These are phyloP conservation scores for Taurulus bubalis DNA, from an alignment of 2,113 vertebrate genomes.

Conservation along the genomic window DNA sequence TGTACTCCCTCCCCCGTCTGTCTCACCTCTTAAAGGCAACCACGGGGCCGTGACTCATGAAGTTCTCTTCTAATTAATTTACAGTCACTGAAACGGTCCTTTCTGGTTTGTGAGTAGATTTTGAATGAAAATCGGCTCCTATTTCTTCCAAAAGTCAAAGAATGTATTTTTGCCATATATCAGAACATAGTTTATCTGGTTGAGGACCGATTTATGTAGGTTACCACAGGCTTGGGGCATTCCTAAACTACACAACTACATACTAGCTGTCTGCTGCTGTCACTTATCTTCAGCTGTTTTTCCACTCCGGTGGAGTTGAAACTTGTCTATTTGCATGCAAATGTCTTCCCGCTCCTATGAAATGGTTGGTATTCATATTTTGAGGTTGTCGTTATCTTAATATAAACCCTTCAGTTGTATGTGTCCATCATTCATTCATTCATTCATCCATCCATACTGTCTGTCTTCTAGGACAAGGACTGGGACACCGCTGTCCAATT, in stretches of 20 bases:
- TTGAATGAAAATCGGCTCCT: rapidly evolving
- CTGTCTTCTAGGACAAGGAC: slow-evolving; percentile 73
- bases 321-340: background rate
- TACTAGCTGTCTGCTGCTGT: slow-evolving; percentile 17
- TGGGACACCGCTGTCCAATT: slow-evolving; percentile 80
- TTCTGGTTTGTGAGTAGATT: background rate
- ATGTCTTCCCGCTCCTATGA: background rate
- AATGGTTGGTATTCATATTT: background rate
- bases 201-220: background rate
- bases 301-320: background rate
- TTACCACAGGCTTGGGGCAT: slow-evolving; percentile 21
- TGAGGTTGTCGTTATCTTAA: background rate
- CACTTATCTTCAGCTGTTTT: slow-evolving; percentile 23
- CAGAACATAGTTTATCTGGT: background rate
- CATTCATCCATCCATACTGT: background rate
- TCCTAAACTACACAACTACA: slow-evolving; percentile 38
- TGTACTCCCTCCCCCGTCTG: slow-evolving; percentile 35
- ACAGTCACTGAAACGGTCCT: background rate
- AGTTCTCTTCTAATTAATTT: background rate
- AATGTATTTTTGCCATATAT: background rate
- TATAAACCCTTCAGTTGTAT: background rate
- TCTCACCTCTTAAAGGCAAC: slow-evolving; percentile 9
- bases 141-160: background rate
- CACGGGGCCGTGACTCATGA: slow-evolving; percentile 53
- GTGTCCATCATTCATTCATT: background rate